phyloP scores from a whole-genome alignment of 2,888 invertebrate species.

The Corythucha ciliata region DNA sequence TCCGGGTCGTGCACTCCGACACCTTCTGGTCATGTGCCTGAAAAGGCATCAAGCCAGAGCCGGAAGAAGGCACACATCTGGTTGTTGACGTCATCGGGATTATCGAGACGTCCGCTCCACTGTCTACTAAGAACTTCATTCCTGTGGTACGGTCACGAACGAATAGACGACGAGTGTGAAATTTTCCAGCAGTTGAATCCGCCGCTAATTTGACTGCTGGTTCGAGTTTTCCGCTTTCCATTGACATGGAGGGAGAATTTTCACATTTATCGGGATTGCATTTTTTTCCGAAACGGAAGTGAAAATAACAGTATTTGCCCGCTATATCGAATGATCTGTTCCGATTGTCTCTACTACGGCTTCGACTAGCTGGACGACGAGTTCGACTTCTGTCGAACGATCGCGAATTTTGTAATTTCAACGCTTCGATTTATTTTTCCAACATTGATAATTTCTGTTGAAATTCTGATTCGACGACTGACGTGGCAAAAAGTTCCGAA shows the following conservation, averaged over 20 bases:
- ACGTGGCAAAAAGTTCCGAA: too few relatives aligned
- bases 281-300: conserved; percentile 13
- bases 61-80: conserved; percentile 1
- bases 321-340: conserved; percentile 5
- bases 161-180: conserved; percentile 3
- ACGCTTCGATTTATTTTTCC: conserved; percentile 4
- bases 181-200: conserved; percentile 1
- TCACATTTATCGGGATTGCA: conserved; percentile 20
- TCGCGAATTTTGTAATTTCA: not conserved
- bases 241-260: not conserved
- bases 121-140: conserved; percentile 20
- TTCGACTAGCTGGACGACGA: not conserved
- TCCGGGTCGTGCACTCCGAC: too few relatives aligned
- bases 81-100: conserved; percentile 5
- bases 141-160: conserved; percentile 2
- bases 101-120: conserved; percentile 27
- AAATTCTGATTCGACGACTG: too few relatives aligned
- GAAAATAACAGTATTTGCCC: conserved; percentile 16
- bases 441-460: too few relatives aligned
- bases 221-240: conserved; percentile 19
- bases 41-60: too few relatives aligned
- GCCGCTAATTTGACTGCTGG: conserved; percentile 13
- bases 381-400: not conserved
- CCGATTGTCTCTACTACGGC: not conserved
- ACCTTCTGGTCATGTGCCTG: too few relatives aligned